phyloP scores from a whole-genome alignment of 2,888 invertebrate species.

The Iphiclides podalirius region DNA sequence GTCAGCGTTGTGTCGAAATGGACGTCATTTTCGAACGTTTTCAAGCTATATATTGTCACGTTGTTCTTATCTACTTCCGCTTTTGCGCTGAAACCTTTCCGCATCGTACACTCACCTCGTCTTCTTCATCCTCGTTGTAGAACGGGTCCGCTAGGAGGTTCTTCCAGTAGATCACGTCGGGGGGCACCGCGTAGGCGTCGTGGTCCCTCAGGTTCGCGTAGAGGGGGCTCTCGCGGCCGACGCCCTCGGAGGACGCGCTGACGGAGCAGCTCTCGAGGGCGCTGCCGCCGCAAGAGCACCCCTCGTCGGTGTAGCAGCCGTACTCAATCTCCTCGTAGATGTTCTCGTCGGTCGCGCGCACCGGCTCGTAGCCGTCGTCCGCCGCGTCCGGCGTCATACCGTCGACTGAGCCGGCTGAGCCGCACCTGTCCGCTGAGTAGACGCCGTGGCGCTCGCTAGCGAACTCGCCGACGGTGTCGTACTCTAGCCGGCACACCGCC shows the following conservation, averaged over 20 bases:
- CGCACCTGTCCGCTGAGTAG: constrained; percentile 67
- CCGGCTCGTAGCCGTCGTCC: constrained; percentile 73
- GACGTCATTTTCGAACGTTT: not conserved
- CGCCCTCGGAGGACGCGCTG: constrained; percentile 68
- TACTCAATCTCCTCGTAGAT: constrained; percentile 74
- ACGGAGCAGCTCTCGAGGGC: constrained; percentile 69
- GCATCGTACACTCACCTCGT: constrained; percentile 75
- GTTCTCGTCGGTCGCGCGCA: constrained; percentile 68
- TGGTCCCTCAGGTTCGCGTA: constrained; percentile 72
- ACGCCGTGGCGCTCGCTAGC: constrained; percentile 40
- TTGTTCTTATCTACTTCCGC: no score
- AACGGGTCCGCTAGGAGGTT: constrained; percentile 68
- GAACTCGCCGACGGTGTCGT: constrained; percentile 64
- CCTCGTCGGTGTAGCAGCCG: constrained; percentile 66
- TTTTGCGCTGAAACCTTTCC: no score
- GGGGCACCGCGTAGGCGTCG: constrained; percentile 68
- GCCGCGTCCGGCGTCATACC: constrained; percentile 69
- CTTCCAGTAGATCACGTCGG: constrained; percentile 79
- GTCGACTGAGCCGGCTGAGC: constrained; percentile 52
- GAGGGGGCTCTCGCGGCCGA: constrained; percentile 66
- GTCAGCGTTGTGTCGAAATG: not conserved
- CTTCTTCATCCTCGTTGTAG: constrained; percentile 78
- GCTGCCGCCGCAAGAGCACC: constrained; percentile 71
- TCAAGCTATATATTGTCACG: no score
- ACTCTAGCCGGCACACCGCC: constrained; percentile 59